phyloP scores from a whole-genome alignment of 2,888 invertebrate species.

The Agrypnus murinus region DNA sequence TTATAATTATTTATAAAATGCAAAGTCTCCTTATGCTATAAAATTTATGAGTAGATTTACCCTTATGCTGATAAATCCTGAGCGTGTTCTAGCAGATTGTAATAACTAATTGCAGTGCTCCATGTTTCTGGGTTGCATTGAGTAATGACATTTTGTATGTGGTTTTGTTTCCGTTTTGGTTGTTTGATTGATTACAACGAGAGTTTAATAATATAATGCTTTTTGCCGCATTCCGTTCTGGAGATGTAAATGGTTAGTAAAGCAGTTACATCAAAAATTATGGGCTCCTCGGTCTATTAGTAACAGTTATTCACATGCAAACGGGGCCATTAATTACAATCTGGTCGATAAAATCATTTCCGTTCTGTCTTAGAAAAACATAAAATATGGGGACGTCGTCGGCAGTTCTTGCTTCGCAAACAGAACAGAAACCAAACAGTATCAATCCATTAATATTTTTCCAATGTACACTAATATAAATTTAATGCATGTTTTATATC shows the following conservation, averaged over 20 bases:
- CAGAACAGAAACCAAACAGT: neutral
- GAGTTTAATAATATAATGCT: conserved; percentile 18
- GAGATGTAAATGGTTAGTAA: conserved; percentile 14
- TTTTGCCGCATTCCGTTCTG: conserved; percentile 12
- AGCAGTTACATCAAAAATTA: conserved; percentile 27
- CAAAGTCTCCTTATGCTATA: neutral
- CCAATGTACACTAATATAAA: conserved; percentile 27
- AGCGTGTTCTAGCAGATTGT: conserved; percentile 7
- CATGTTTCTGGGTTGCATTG: conserved; percentile 20
- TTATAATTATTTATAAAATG: too few species aligned
- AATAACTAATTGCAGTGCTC: conserved; percentile 19
- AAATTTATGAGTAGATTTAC: conserved; percentile 19
- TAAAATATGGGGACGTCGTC: conserved; percentile 12
- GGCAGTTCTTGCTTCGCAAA: neutral
- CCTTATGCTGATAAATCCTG: conserved; percentile 10
- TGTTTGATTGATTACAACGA: conserved; percentile 13
- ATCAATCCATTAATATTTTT: conserved; percentile 24
- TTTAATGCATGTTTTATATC: conserved; percentile 43
- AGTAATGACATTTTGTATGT: conserved; percentile 20
- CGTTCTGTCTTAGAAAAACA: conserved; percentile 22
- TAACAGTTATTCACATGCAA: conserved; percentile 28
- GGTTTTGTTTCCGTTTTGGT: conserved; percentile 25
- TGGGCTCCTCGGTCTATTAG: conserved; percentile 22
- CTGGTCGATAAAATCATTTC: conserved; percentile 33
- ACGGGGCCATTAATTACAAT: conserved; percentile 27